Evolutionary conservation across 2,797 vertebrate species (phyloP).

Genomic region (Gymnodraco acuticeps): DNA sequence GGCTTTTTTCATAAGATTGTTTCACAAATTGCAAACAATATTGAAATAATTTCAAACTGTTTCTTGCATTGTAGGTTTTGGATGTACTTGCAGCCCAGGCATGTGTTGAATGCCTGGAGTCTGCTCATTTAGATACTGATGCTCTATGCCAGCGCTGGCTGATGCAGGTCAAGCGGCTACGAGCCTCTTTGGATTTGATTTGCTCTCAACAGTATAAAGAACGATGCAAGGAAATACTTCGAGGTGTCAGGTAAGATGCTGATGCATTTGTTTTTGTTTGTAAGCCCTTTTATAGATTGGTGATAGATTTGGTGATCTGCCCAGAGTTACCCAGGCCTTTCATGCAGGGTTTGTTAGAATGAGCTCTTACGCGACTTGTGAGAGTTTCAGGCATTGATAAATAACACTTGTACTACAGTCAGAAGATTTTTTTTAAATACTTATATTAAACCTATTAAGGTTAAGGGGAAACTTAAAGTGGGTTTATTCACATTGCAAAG

Average conservation of each 20-base stretch:
- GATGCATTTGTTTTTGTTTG: not conserved
- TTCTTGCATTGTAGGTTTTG: constrained; percentile 43
- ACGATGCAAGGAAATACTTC: constrained; percentile 31
- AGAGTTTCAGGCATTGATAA: too few relatives aligned
- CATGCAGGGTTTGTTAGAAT: too few relatives aligned
- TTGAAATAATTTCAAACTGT: not conserved
- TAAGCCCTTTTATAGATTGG: too few relatives aligned
- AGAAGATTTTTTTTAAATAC: too few relatives aligned
- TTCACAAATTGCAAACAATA: not conserved
- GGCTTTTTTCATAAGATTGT: too few relatives aligned
- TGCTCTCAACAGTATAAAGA: constrained; percentile 47
- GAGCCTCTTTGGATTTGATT: constrained; percentile 49
- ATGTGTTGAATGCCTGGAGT: constrained; percentile 49
- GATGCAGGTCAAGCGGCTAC: constrained; percentile 53
- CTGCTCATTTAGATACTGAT: constrained; percentile 23
- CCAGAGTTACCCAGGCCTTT: too few relatives aligned
- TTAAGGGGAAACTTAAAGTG: not conserved
- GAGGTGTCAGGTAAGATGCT: constrained; percentile 32
- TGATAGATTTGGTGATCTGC: too few relatives aligned
- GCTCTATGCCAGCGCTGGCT: constrained; percentile 31
- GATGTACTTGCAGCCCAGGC: constrained; percentile 55
- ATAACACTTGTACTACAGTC: too few relatives aligned
- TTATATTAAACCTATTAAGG: not conserved
- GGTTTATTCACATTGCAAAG: not conserved
- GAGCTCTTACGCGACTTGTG: too few relatives aligned